Percentiles rank a stretch among this genome's conserved stretches.
Conservation (phyloP, 92 coral and sea anemone genomes). For the Actinostola sp. region DNA sequence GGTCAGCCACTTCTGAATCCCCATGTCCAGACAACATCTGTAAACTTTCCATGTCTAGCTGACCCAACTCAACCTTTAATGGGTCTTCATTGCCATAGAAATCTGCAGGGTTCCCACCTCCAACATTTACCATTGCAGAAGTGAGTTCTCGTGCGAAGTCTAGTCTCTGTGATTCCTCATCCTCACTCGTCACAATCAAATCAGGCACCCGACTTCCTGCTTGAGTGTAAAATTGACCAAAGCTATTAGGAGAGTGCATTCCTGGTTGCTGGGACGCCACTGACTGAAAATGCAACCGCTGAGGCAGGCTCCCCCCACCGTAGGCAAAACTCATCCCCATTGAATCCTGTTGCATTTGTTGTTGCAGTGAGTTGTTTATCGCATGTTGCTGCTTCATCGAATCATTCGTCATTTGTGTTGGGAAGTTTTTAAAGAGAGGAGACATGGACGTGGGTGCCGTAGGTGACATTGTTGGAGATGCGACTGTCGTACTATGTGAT, state of each 20-base stretch:
- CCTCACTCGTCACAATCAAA: constrained; percentile 80
- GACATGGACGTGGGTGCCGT: constrained; percentile 75
- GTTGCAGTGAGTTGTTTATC: constrained; percentile 50
- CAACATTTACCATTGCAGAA: constrained; percentile 62
- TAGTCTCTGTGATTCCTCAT: constrained; percentile 69
- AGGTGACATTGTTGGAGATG: constrained; percentile 79
- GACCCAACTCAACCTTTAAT: constrained; percentile 70
- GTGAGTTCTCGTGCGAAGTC: constrained; percentile 81
- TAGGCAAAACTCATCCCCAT: constrained; percentile 50
- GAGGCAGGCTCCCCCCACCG: constrained; percentile 36
- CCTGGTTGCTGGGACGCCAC: constrained; percentile 54
- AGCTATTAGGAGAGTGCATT: constrained; percentile 41
- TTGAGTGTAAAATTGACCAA: constrained; percentile 60
- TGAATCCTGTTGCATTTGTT: constrained; percentile 75
- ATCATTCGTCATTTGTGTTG: constrained; percentile 67
- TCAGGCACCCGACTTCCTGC: constrained; percentile 63
- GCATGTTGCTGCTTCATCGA: constrained; percentile 79
- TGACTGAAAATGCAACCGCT: constrained; percentile 60
- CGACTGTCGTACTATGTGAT: constrained; percentile 55
- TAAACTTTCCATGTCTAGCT: constrained; percentile 83
- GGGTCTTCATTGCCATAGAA: constrained; percentile 62
- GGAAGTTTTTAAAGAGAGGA: constrained; percentile 74
- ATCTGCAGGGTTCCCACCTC: constrained; percentile 52
- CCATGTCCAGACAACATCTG: constrained; percentile 87
- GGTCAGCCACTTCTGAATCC: constrained; percentile 81